phyloP scores from a whole-genome alignment of 2,113 vertebrate genomes.

The Patagioenas fasciata region DNA sequence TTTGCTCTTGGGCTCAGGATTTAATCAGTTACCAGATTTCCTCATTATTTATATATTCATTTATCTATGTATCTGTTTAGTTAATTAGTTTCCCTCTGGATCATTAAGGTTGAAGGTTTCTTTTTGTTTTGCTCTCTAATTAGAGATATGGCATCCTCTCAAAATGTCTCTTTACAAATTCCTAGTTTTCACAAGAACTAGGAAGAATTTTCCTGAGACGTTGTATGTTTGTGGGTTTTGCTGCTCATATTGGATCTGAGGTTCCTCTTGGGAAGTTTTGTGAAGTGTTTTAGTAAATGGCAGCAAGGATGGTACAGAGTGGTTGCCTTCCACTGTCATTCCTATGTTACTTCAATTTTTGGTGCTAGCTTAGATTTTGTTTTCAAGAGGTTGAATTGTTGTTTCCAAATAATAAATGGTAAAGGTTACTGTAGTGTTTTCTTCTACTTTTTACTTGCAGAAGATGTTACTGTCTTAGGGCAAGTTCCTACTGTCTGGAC shows the following conservation, averaged over 20 bases:
- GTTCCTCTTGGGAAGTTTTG: not conserved
- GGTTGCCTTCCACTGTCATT: not conserved
- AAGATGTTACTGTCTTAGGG: not conserved
- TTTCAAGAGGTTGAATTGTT: not conserved
- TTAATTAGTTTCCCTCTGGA: not conserved
- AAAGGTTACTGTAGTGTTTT: not conserved
- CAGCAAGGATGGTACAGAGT: not conserved
- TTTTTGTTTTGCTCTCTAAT: not conserved
- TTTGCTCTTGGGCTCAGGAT: not conserved
- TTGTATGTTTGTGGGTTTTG: not conserved
- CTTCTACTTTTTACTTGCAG: not conserved
- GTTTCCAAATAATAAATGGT: not conserved
- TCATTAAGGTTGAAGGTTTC: not conserved
- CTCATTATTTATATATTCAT: not conserved
- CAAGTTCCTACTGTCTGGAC: not conserved
- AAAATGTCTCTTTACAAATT: not conserved
- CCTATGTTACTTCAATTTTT: not conserved
- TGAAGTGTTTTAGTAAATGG: not conserved
- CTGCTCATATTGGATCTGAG: not conserved
- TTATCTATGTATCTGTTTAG: no score
- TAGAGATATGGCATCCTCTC: not conserved
- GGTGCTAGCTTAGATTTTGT: not conserved
- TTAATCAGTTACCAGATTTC: not conserved
- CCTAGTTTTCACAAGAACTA: not conserved
- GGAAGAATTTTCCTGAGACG: not conserved